Evolutionary conservation across 2,113 vertebrate genomes (phyloP), one percentile per base, ranked within the genome.

Genomic region (Cairina moschata): DNA sequence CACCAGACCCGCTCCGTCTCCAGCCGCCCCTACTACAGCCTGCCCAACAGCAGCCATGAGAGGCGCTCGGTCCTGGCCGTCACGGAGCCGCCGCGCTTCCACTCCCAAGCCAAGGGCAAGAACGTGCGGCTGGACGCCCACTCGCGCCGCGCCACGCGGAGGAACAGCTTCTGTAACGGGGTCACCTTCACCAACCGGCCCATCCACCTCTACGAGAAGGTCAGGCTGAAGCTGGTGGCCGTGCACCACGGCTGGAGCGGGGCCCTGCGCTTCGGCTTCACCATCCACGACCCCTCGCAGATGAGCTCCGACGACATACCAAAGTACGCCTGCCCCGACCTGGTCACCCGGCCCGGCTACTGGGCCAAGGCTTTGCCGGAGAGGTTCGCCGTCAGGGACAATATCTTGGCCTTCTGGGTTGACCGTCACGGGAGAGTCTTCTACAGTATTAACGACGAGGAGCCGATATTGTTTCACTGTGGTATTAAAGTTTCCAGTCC

Each of bases 341-440:
- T 99, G 73, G 99, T 99, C 95, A 99, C 99, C 12, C 97, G 99
- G 14, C 99, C 99, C 0, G 99, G 99, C 17, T 99, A 99, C 98
- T 99, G 99, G 99, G 99, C 99, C 93, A 99, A 99, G 96, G 99
- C 99, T 20, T 98, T 99, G 96, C 99, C 99, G 0, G 99, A 99
- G 98, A 99, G 98, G 80, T 98, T 99, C 87, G 99, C 99, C 3
- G 95, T 98, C 83, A 98, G 98, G 84, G 99, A 99, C 98, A 99
- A 99, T 23, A 98, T 99, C 60, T 94, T 99, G 96, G 99, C 99
- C 44, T 99, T 99, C 98, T 99, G 99, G 99, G 99, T 99, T 2
- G 99, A 99, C 95, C 98, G 99, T 58, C 99, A 99, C 2, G 99
- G 99, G 29, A 98, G 99, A 59, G 99, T 99, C 67, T 99, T 99